phyloP scores from a whole-genome alignment of 2,113 vertebrate species.

The Lamprotornis superbus region DNA sequence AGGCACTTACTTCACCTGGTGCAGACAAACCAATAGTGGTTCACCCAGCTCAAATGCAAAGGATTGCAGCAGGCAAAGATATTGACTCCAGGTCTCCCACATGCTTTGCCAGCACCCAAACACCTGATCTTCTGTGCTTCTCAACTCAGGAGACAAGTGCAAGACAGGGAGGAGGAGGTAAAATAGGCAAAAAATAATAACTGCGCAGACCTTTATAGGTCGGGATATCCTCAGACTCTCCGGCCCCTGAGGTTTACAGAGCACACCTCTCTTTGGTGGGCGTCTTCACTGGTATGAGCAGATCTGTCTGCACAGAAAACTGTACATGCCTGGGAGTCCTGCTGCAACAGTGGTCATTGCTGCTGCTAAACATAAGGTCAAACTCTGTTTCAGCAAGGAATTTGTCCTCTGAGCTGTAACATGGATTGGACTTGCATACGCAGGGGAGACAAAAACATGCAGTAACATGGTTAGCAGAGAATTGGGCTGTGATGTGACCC shows the following conservation, averaged over 20 bases:
- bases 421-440: neutral
- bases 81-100: neutral
- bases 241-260: neutral
- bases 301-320: neutral
- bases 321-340: neutral
- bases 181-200: neutral
- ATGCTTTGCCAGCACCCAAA: neutral
- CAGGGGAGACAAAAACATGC: slow-evolving; percentile 28
- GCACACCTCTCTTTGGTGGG: neutral
- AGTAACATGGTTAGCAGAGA: slow-evolving; percentile 19
- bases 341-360: neutral
- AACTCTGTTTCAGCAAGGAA: slow-evolving; percentile 13
- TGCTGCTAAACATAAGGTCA: neutral
- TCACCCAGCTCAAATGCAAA: neutral
- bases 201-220: neutral
- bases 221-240: neutral
- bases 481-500: neutral
- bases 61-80: neutral
- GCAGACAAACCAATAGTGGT: neutral
- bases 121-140: neutral
- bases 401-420: slow-evolving; percentile 22
- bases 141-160: neutral
- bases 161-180: neutral
- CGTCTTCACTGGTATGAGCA: neutral
- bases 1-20: neutral